phyloP scores from a whole-genome alignment of 2,113 vertebrate species.

The Xyliphius kryptos region DNA sequence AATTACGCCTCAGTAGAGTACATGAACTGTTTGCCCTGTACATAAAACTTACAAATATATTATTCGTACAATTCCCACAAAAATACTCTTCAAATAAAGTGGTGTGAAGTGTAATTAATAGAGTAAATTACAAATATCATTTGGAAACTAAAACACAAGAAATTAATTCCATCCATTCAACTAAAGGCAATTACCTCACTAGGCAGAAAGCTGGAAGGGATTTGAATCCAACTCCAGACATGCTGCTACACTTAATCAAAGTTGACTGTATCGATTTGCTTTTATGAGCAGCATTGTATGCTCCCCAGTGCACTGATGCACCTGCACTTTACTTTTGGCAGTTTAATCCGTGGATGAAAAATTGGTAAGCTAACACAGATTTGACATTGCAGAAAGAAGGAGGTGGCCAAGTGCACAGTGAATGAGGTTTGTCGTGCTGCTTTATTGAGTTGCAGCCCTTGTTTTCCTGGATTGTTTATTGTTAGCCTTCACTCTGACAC shows the following conservation, averaged over 20 bases:
- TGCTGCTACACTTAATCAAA: conserved; percentile 42
- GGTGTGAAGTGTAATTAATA: conserved; percentile 12
- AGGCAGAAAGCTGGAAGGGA: conserved; percentile 31
- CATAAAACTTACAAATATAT: no score
- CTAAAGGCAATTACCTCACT: conserved; percentile 31
- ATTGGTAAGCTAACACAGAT: conserved; percentile 29
- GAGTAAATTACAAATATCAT: conserved; percentile 9
- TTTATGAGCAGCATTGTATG: conserved; percentile 24
- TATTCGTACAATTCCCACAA: no score
- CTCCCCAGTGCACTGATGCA: conserved; percentile 25
- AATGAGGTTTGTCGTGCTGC: conserved; percentile 30
- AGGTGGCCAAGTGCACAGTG: conserved; percentile 16
- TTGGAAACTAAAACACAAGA: conserved; percentile 24
- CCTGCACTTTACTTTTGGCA: conserved; percentile 23
- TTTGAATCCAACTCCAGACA: conserved; percentile 38
- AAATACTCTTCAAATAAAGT: not conserved
- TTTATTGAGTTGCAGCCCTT: conserved; percentile 37
- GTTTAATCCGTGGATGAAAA: conserved; percentile 27
- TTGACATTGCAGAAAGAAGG: conserved; percentile 24
- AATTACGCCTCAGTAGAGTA: no score
- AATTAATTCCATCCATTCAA: conserved; percentile 21
- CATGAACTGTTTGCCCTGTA: no score
- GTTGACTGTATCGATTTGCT: conserved; percentile 33
- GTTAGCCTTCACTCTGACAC: conserved; percentile 10
- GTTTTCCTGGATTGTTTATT: conserved; percentile 35